These are phyloP conservation scores for Asobara japonica DNA, from an alignment of 1,140 invertebrate genomes.

Conservation along the genomic window DNA sequence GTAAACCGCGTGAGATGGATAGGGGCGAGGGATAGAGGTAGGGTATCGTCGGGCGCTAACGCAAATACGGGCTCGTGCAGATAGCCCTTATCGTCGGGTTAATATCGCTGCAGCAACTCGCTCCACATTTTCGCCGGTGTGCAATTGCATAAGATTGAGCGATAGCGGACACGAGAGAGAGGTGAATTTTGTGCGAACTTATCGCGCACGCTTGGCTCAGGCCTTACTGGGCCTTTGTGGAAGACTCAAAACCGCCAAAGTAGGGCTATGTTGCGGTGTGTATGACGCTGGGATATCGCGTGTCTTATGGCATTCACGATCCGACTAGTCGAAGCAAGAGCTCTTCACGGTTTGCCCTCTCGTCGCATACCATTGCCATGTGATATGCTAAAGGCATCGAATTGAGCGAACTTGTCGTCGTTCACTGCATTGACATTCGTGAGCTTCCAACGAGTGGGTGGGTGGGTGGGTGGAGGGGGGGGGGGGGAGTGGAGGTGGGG, in stretches of 20 bases:
- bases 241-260: slow-evolving; percentile 4
- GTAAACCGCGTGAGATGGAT: background rate
- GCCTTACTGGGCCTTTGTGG: background rate
- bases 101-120: slow-evolving; percentile 37
- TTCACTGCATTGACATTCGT: background rate
- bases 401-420: slow-evolving; percentile 5
- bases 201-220: slow-evolving; percentile 34
- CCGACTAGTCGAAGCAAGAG: slow-evolving; percentile 2
- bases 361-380: slow-evolving; percentile 11
- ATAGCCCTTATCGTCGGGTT: slow-evolving; percentile 40
- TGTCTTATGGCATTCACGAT: slow-evolving; percentile 46
- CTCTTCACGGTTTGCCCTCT: slow-evolving; percentile 16
- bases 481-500: too few relatives aligned
- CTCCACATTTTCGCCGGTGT: slow-evolving; percentile 43
- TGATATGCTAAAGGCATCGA: slow-evolving; percentile 24
- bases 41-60: slow-evolving; percentile 22
- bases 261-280: background rate
- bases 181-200: slow-evolving; percentile 44
- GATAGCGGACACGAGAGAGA: slow-evolving; percentile 43
- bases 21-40: background rate
- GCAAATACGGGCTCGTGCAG: slow-evolving; percentile 42
- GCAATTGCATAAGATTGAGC: slow-evolving; percentile 49
- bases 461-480: too few relatives aligned
- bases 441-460: too few relatives aligned
- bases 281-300: slow-evolving; percentile 37